Evolutionary conservation across 2,113 vertebrate genomes (phyloP).

Genomic region (Pelobates fuscus): DNA sequence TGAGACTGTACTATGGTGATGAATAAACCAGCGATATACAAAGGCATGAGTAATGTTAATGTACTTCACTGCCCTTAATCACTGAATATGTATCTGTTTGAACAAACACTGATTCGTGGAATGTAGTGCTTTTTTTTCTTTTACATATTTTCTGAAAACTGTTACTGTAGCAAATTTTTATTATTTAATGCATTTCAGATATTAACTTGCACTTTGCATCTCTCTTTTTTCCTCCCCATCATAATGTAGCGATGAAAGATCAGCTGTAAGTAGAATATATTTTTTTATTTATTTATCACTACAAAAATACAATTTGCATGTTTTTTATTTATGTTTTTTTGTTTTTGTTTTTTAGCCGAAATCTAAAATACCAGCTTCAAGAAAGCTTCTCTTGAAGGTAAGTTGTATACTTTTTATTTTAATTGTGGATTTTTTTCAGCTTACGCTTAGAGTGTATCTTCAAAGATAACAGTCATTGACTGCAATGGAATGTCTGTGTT

Average conservation of each 20-base stretch:
- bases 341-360: conserved; percentile 33
- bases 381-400: conserved; percentile 51
- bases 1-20: no score
- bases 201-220: background rate
- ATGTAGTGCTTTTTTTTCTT: no score
- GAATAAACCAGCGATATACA: no score
- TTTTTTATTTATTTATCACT: background rate
- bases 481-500: no score
- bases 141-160: background rate
- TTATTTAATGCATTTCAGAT: background rate
- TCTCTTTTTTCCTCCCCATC: background rate
- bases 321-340: conserved; percentile 4
- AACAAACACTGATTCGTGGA: no score
- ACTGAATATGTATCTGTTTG: no score
- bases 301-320: background rate
- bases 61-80: no score
- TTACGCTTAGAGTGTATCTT: no score
- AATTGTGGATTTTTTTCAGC: no score
- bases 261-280: conserved; percentile 31
- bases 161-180: background rate
- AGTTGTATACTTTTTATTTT: background rate
- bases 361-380: conserved; percentile 49
- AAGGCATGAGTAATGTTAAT: no score
- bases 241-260: background rate
- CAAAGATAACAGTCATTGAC: no score